Base-by-base conservation (phyloP, 2,113 vertebrate species). In the Glareola pratincola region DNA sequence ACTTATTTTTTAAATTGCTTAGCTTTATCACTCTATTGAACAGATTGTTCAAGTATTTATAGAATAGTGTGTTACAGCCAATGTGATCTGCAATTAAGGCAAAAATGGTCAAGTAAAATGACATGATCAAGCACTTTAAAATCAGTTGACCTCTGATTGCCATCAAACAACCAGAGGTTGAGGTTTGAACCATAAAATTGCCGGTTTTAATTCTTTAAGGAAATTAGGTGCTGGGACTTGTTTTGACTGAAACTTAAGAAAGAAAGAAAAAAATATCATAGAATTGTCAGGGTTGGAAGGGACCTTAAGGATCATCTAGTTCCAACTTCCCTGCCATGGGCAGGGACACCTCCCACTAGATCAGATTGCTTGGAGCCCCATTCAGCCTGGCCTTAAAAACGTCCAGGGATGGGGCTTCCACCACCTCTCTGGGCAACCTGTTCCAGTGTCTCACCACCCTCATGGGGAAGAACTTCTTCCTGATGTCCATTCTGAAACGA, bases 1-100 rank as follows among this genome's bases (percentile, higher is more conserved):
- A 96, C 94, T 95, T 97, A 94, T 95, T 98, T 97, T 96, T 97
- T 82, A 96, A 98, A 96, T 96, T 96, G 94, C 96, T 97, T 96
- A 96, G 97, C 77, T 98, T 96, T 97, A 96, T 97, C 96, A 94
- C 96, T 91, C 90, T 97, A 89, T 95, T 87, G 96, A 97, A 92
- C 96, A 88, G 96, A 96, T 95, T 84, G 95, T 74, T 88, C 80
- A 81, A 87, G 95, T 96, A 94, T 95, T 96, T 96, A 97, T 91
- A 96, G 98, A 97, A 96, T 95, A 89, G 85, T 84, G 68, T 75
- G 68, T 64, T 62, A 71, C 86, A 84, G 90, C 79, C 88, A 73
- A 37, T 36, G 57, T 92, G 82, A 96, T 91, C 56, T 92, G 89
- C 82, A 96, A 96, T 77, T 76, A 94, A 73, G 60, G 88, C 88